Evolutionary conservation across 2,888 invertebrate genomes (phyloP).

Genomic region (Cheilosia scutellata): DNA sequence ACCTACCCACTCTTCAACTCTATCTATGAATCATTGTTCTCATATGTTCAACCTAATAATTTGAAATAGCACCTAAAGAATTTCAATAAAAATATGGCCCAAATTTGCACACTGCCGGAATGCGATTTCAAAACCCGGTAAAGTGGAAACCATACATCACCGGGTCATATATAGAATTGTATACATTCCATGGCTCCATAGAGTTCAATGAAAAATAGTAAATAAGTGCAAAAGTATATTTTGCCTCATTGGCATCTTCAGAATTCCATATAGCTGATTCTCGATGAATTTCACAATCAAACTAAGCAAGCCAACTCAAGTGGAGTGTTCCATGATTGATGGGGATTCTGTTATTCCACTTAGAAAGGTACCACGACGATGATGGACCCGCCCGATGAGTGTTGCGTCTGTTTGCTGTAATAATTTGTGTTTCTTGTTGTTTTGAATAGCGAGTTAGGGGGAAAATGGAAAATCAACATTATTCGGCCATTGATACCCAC

Average conservation of each 20-base stretch:
- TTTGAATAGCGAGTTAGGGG: background rate
- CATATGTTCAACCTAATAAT: too few species aligned
- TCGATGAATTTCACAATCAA: conserved; percentile 36
- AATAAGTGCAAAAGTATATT: background rate
- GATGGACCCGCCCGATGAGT: conserved; percentile 38
- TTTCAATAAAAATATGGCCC: too few species aligned
- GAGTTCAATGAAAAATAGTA: conserved; percentile 22
- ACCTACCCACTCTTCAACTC: too few species aligned
- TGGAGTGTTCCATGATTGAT: conserved; percentile 37
- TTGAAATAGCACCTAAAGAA: too few species aligned
- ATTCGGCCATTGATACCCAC: conserved; percentile 63
- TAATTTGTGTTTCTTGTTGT: background rate
- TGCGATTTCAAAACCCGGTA: conserved; percentile 1
- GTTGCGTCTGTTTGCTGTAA: background rate
- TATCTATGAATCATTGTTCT: too few species aligned
- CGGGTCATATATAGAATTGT: background rate
- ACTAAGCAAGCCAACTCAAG: conserved; percentile 24
- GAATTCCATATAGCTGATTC: conserved; percentile 2
- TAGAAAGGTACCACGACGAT: conserved; percentile 29
- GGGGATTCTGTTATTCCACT: conserved; percentile 50
- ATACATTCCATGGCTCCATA: background rate
- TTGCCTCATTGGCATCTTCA: conserved; percentile 23
- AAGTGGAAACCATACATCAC: conserved; percentile 45
- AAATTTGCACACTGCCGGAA: too few species aligned
- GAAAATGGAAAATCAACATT: conserved; percentile 67